Conservation (phyloP, 2,797 vertebrate genomes). For the Myotis daubentonii region DNA sequence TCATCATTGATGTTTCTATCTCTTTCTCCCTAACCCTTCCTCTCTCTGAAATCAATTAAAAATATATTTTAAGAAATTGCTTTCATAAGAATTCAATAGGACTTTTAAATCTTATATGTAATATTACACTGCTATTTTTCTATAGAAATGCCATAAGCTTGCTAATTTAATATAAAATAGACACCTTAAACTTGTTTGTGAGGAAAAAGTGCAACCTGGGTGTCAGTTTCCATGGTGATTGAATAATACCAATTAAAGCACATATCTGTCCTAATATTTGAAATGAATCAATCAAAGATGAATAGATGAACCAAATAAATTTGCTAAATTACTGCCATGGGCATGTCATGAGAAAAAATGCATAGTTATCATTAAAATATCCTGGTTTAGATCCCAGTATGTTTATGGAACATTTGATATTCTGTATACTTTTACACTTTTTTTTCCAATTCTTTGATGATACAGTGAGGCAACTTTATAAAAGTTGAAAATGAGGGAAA, state of each 20-base stretch:
- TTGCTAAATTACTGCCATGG: not conserved
- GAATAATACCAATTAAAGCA: conserved; percentile 26
- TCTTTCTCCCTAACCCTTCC: no score
- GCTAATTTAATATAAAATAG: conserved; percentile 1
- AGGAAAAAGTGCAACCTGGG: not conserved
- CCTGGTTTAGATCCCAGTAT: not conserved
- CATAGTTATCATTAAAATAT: not conserved
- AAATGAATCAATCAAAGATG: not conserved
- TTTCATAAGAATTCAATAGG: not conserved
- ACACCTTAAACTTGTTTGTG: not conserved
- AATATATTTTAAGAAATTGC: not conserved
- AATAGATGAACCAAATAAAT: conserved; percentile 1
- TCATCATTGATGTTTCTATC: no score
- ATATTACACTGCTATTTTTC: not conserved
- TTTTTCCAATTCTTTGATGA: not conserved
- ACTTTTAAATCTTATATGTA: not conserved
- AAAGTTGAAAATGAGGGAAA: not conserved
- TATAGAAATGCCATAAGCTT: not conserved
- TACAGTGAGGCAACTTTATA: not conserved
- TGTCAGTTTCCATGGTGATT: conserved; percentile 17
- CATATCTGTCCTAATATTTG: not conserved
- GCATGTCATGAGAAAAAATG: not conserved
- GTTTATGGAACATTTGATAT: not conserved
- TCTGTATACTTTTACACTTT: not conserved
- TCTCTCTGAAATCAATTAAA: no score